Evolutionary conservation across 64 coral and sea anemone species (phyloP), one percentile per base, ranked within the genome.

Genomic region (Stichodactyla helianthus): DNA sequence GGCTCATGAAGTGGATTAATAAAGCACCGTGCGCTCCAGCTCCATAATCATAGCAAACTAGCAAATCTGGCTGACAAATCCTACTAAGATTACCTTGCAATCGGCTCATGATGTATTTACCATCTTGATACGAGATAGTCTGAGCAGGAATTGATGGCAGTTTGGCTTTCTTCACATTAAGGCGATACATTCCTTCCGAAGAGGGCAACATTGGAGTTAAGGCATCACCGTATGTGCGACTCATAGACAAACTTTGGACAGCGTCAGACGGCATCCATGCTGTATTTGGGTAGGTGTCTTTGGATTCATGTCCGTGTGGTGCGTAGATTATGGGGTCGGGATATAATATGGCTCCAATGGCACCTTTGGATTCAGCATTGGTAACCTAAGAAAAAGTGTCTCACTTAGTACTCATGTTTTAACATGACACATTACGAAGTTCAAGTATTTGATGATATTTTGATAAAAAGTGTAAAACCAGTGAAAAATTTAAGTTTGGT

Each of bases 111-210:
- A 93, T 57, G 52, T 27, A 23, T 51, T 61, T 12, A 0, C 83
- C 92, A 26, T 89, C 84, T 0, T 82, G 86, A 52, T 93, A 93
- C 4, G 87, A 89, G 19, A 93, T 93, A 18, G 92, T 86, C 54
- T 93, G 92, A 23, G 88, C 59, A 18, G 88, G 92, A 6, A 93
- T 87, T 74, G 10, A 12, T 19, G 31, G 55, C 14, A 67, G 52
- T n/a, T 77, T 8, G 12, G n/a, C 51, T 8, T 93, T 50, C 10
- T 83, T 93, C 7, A 81, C 12, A 12, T 83, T 9, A 2, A 22
- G 53, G 31, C 84, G 76, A 52, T 82, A 86, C 22, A 93, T 93
- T 28, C 88, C 92, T 6, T 93, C 77, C 16, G 78, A 16, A 20
- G 92, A 86, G 35, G 92, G 92, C 15, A 93, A 19, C 0, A 28